Evolutionary conservation across 2,797 vertebrate genomes (phyloP).

Genomic region (Acipenser oxyrinchus): DNA sequence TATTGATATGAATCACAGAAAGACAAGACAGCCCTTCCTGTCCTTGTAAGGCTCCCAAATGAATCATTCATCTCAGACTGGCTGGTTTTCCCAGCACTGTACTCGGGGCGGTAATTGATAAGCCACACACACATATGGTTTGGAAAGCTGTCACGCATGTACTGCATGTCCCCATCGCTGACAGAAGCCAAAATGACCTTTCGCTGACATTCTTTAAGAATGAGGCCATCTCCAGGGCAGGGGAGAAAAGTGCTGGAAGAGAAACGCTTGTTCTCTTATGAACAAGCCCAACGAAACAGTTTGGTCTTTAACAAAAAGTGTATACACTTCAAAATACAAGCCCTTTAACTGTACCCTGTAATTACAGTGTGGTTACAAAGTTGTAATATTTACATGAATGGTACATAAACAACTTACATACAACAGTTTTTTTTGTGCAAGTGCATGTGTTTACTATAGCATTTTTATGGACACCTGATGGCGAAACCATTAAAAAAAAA

Average conservation of each 20-base stretch:
- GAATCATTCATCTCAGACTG: conserved; percentile 21
- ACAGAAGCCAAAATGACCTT: conserved; percentile 10
- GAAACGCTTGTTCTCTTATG: background rate
- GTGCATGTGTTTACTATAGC: too few relatives aligned
- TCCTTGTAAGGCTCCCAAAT: conserved; percentile 26
- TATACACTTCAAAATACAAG: too few relatives aligned
- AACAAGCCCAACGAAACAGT: background rate
- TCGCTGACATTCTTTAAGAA: background rate
- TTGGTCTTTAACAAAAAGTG: background rate
- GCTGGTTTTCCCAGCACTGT: conserved; percentile 6
- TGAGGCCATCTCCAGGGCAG: conserved; percentile 4
- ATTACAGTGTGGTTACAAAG: too few relatives aligned
- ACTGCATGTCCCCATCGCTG: conserved; percentile 9
- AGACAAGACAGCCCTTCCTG: conserved; percentile 23
- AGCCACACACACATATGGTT: conserved; percentile 11
- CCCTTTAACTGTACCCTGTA: too few relatives aligned
- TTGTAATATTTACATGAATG: too few relatives aligned
- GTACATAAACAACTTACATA: too few relatives aligned
- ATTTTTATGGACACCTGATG: too few relatives aligned
- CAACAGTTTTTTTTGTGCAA: too few relatives aligned
- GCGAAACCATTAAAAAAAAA: too few relatives aligned
- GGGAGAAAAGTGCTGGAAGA: background rate
- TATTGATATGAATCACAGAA: conserved; percentile 25
- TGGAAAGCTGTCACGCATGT: background rate
- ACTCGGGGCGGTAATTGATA: conserved; percentile 19